Percentiles rank a stretch among this genome's conserved stretches.
These are phyloP conservation scores for Marmota monax DNA, from an alignment of 2,113 vertebrate species.

Conservation along the genomic window DNA sequence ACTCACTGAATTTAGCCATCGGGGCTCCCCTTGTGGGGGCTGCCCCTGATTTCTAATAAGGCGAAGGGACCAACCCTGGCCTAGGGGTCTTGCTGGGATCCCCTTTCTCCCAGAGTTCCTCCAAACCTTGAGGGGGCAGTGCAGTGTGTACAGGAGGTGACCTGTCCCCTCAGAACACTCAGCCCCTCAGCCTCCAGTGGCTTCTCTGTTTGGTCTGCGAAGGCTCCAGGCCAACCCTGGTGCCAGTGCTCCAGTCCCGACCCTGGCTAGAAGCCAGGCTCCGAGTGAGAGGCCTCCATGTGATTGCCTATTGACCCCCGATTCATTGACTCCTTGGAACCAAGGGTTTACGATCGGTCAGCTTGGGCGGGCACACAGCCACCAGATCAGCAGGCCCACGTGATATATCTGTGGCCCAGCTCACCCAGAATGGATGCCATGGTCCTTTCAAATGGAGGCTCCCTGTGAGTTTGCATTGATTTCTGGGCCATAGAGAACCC, in stretches of 20 bases:
- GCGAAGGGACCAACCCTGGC: too few relatives aligned
- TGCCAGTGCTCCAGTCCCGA: background rate
- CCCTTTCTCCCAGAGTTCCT: background rate
- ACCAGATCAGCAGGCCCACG: background rate
- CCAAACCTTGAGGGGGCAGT: too few relatives aligned
- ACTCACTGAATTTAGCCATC: background rate
- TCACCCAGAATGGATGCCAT: background rate
- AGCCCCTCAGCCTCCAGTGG: background rate
- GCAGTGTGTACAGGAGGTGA: too few relatives aligned
- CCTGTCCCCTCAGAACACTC: background rate
- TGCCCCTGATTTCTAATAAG: background rate
- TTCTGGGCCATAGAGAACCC: background rate
- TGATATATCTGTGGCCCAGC: background rate
- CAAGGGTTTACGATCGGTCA: background rate
- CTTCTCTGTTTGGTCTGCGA: background rate
- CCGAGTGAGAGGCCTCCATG: background rate
- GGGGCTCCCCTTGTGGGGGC: background rate
- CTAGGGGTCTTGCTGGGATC: background rate
- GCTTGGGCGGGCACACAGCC: background rate
- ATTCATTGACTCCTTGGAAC: slow-evolving; percentile 16
- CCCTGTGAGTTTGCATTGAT: background rate
- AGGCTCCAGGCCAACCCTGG: background rate
- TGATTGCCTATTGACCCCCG: slow-evolving; percentile 37
- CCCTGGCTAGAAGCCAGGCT: background rate
- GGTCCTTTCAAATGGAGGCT: background rate